Base-by-base conservation (phyloP, 2,888 invertebrate species). In the Tetragonula carbonaria region DNA sequence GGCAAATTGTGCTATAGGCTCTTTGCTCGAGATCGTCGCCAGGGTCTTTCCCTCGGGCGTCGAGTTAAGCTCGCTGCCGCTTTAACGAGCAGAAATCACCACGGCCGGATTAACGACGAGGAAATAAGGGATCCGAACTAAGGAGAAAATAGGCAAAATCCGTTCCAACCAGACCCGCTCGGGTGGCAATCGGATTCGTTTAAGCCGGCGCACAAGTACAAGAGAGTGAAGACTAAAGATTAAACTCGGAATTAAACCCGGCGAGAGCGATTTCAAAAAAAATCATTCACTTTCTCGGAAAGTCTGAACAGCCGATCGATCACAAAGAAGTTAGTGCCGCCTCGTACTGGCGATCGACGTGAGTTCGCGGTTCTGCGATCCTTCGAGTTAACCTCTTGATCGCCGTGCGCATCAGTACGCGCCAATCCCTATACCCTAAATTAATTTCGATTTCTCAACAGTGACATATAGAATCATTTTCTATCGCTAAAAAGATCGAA, bases 241-340 rank as follows among this genome's bases (percentile, higher is more conserved):
- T 53, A 72, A 82, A 62, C 65, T 62, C 68, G 66, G 68, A 74
- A 82, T 80, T 28, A 28, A 28, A 28, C 28, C 28, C 28, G 28
- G 28, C 80, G 78, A 51, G 76, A 78, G 66, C 79, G 38, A 23
- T 23, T 23, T 23, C 23, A 23, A 74, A 51, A 68, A 78, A 76
- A 86, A 87, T 77, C 68, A 87, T 85, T 87, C 85, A 81, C 81
- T 85, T 87, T 82, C 85, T 67, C 68, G 70, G 21, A 70, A 53
- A 16, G 74, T 53, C 51, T 67, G 74, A 77, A 66, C 63, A n/a
- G 65, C 18, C 38, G 6, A n/a, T 23, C 55, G n/a, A 74, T 23
- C 23, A 45, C 14, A 23, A 66, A 18, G 21, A 38, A 6, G 3
- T 18, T 8, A n/a, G 8, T 4, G 28, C 18, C 14, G n/a, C 13